Evolutionary conservation across 1,140 invertebrate species (phyloP).

Genomic region (Orius laevigatus): DNA sequence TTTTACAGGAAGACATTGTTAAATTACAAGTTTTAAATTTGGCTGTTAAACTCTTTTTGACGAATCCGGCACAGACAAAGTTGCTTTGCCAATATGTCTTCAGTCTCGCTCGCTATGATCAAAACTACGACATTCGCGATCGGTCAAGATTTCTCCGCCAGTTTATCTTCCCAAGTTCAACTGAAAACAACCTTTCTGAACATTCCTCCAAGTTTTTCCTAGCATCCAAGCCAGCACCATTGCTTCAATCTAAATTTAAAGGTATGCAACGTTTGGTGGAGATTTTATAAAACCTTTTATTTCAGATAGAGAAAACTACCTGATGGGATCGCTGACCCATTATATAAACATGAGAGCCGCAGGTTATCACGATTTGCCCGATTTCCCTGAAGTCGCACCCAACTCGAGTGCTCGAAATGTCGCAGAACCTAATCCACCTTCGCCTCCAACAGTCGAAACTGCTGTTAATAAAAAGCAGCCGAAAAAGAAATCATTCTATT

Average conservation of each 20-base stretch:
- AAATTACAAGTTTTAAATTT: conserved; percentile 93
- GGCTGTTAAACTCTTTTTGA: conserved; percentile 83
- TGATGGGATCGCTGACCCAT: conserved; percentile 90
- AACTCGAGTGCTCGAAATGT: conserved; percentile 66
- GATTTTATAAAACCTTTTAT: conserved; percentile 4
- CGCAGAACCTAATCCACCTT: conserved; percentile 30
- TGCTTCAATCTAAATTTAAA: conserved; percentile 51
- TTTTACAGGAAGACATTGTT: conserved; percentile 72
- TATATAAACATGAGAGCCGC: conserved; percentile 70
- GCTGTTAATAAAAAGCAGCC: conserved; percentile 21
- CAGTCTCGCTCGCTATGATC: conserved; percentile 92
- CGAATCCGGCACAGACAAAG: conserved; percentile 71
- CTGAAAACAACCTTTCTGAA: conserved; percentile 38
- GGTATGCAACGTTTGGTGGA: conserved; percentile 26
- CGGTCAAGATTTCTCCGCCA: conserved; percentile 70
- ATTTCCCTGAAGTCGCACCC: conserved; percentile 62
- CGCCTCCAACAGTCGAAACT: conserved; percentile 3
- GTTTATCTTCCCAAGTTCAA: conserved; percentile 52
- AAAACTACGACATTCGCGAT: conserved; percentile 95
- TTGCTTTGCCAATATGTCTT: conserved; percentile 88
- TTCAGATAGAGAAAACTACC: conserved; percentile 66
- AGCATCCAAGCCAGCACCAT: conserved; percentile 81
- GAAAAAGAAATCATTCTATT: conserved; percentile 37
- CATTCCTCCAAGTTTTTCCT: conserved; percentile 76
- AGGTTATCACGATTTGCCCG: conserved; percentile 78